Percentiles rank a stretch among this genome's conserved stretches.
Conservation (phyloP, 2,797 vertebrate species). For the Chaunax sp. region DNA sequence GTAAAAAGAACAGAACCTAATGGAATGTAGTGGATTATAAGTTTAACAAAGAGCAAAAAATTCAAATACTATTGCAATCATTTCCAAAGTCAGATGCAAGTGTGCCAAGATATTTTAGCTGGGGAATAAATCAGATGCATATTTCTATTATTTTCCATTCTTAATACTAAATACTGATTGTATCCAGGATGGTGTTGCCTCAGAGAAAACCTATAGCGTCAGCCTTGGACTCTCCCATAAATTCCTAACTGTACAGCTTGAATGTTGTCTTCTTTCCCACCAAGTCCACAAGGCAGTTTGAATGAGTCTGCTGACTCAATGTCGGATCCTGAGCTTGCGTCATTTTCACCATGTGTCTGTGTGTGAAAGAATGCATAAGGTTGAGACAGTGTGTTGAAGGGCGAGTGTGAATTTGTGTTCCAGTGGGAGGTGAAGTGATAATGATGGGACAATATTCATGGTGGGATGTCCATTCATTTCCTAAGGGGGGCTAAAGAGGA, state of each 20-base stretch:
- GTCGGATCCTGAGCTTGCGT: neutral
- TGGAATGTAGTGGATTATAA: neutral
- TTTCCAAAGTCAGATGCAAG: neutral
- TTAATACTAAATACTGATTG: neutral
- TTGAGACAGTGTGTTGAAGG: constrained; percentile 1
- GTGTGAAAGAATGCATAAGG: constrained; percentile 19
- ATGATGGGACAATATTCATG: constrained; percentile 28
- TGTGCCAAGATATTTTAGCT: too few species aligned
- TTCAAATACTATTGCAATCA: neutral
- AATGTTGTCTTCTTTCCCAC: neutral
- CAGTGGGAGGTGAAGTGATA: constrained; percentile 43
- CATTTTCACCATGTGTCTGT: constrained; percentile 1
- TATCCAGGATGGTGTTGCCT: neutral
- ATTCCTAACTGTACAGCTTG: neutral
- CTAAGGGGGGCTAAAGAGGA: constrained; percentile 23
- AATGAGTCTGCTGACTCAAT: constrained; percentile 18
- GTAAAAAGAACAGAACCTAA: neutral
- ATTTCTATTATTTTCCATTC: neutral
- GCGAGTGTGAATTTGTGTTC: constrained; percentile 32
- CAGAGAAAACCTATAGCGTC: neutral
- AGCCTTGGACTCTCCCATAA: neutral
- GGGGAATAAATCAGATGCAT: neutral
- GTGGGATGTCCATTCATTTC: constrained; percentile 22
- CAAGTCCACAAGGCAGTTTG: constrained; percentile 9
- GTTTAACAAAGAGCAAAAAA: neutral